phyloP scores from a whole-genome alignment of 2,888 invertebrate genomes.

The Luperina testacea region DNA sequence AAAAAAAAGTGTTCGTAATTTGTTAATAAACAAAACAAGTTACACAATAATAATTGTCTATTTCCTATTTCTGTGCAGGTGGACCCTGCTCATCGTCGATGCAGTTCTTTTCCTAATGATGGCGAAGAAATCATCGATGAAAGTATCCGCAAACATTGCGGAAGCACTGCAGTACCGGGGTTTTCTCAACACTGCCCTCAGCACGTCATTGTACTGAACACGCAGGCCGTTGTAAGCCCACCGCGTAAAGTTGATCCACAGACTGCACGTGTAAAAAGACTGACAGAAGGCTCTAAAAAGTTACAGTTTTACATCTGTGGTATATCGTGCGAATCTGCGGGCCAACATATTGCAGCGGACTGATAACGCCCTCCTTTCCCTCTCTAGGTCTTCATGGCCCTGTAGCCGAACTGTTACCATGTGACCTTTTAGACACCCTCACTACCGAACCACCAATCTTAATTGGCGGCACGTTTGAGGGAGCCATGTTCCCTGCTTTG shows the following conservation, averaged over 20 bases:
- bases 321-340: not conserved
- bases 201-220: not conserved
- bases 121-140: not conserved
- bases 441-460: not conserved
- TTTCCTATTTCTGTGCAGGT: not conserved
- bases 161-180: not conserved
- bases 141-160: not conserved
- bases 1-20: too few relatives aligned
- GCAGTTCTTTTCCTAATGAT: not conserved
- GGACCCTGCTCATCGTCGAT: not conserved
- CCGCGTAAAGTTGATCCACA: not conserved
- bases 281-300: not conserved
- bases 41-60: not conserved
- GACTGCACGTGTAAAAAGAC: slow-evolving; percentile 1
- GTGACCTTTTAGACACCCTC: not conserved
- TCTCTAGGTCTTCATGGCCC: not conserved
- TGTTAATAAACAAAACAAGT: too few relatives aligned
- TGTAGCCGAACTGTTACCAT: not conserved
- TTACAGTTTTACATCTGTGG: not conserved
- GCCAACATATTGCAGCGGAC: not conserved
- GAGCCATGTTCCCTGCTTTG: not conserved
- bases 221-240: not conserved
- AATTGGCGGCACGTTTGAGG: not conserved
- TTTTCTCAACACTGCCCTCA: not conserved
- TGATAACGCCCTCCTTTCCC: not conserved